These are phyloP conservation scores for Marisa cornuarietis DNA, from an alignment of 1,140 invertebrate species.

Conservation along the genomic window DNA sequence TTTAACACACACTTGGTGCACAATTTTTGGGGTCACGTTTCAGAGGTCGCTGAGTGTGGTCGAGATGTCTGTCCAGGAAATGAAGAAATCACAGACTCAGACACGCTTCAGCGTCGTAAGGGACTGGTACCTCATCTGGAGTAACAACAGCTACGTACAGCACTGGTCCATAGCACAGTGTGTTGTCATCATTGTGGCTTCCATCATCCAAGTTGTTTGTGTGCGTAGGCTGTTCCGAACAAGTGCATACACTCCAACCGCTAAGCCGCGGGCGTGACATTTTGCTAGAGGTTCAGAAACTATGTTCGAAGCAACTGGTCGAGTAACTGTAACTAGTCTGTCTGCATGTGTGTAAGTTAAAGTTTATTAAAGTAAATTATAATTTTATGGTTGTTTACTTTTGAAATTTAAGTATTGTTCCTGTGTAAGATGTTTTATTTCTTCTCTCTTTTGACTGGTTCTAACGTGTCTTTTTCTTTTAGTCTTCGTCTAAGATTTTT, in stretches of 20 bases:
- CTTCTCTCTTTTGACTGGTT: too few relatives aligned
- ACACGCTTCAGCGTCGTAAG: slow-evolving; percentile 42
- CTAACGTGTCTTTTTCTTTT: too few relatives aligned
- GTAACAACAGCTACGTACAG: slow-evolving; percentile 87
- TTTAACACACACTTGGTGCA: too few relatives aligned
- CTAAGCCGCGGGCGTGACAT: slow-evolving; percentile 65
- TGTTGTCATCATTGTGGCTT: slow-evolving; percentile 80
- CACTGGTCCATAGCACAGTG: slow-evolving; percentile 89
- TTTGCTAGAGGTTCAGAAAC: not conserved
- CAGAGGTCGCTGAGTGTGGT: slow-evolving; percentile 4
- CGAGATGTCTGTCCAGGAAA: slow-evolving; percentile 2
- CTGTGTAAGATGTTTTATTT: too few relatives aligned
- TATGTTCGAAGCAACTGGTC: not conserved
- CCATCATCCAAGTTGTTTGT: slow-evolving; percentile 85
- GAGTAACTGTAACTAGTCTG: too few relatives aligned
- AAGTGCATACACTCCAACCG: slow-evolving; percentile 68
- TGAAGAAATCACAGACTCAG: slow-evolving; percentile 9
- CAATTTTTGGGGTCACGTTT: not conserved
- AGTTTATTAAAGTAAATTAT: too few relatives aligned
- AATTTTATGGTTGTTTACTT: too few relatives aligned
- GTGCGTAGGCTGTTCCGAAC: slow-evolving; percentile 87
- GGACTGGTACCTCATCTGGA: slow-evolving; percentile 75
- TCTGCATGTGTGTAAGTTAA: too few relatives aligned
- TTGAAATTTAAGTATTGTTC: too few relatives aligned
- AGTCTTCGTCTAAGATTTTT: too few relatives aligned